Evolutionary conservation across 2,113 vertebrate species (phyloP), one percentile per base, ranked within the genome.

Genomic region (Scalopus aquaticus): DNA sequence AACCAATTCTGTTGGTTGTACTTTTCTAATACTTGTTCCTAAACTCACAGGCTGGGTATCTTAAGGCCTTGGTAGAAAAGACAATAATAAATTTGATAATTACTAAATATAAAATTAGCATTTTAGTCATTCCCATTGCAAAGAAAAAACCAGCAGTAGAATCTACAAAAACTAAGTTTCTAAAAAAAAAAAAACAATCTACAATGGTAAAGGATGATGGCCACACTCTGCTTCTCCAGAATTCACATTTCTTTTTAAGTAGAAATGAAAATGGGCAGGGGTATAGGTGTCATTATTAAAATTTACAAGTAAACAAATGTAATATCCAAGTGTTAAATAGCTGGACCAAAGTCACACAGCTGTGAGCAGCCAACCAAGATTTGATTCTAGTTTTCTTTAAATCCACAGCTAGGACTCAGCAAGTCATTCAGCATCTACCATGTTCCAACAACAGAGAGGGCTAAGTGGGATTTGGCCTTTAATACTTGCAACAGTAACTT

Each of bases 71-170:
- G 64, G 26, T 5, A 51, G 24, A 64, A 88, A 87, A 80, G 28
- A 24, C 16, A 49, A 35, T 9, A 51, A 79, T 62, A 72, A 82
- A 46, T 37, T 42, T 72, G 78, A 60, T 37, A 82, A 49, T 51
- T 73, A 26, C 12, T 67, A 72, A 81, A 49, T 77, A 73, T 72
- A 95, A 92, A 94, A 69, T 85, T 72, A 64, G 32, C 20, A 77
- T 56, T 81, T 72, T 49, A 30, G n/a, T 22, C 11, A 51, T 64
- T n/a, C 20, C 5, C 24, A 28, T 20, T 54, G 6, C 54, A 65
- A 90, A 84, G 51, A 80, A 77, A 86, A 17, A 58, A 51, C 4
- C 32, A 74, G 28, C 35, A 49, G 49, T 28, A 17, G 28, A 35
- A 64, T 85, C 35, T 44, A 64, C 28, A 72, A 19, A n/a, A n/a